phyloP scores from a whole-genome alignment of 2,113 vertebrate species.

The Pelusios castaneus region DNA sequence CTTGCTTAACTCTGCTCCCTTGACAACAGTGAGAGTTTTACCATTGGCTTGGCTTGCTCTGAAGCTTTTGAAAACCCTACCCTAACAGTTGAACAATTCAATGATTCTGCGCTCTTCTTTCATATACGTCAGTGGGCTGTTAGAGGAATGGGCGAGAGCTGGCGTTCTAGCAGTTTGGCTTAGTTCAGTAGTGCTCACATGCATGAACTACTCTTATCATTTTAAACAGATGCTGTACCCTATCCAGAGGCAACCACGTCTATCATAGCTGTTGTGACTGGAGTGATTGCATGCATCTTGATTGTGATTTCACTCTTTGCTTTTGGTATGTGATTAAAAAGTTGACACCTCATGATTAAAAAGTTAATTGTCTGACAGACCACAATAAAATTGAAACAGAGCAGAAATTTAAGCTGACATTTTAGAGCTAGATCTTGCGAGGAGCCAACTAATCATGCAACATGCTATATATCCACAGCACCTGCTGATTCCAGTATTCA shows the following conservation, averaged over 20 bases:
- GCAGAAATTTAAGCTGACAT: background rate
- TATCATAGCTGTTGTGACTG: slow-evolving; percentile 37
- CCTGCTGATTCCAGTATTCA: background rate
- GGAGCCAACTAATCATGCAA: background rate
- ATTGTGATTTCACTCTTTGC: slow-evolving; percentile 35
- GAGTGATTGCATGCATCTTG: slow-evolving; percentile 48
- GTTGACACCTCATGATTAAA: background rate
- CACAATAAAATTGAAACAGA: background rate
- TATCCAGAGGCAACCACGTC: slow-evolving; percentile 6
- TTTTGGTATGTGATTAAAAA: slow-evolving; percentile 69
- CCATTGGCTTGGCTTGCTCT: background rate
- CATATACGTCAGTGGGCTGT: background rate
- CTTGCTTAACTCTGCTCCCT: background rate
- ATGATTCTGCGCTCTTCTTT: background rate
- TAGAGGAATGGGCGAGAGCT: background rate
- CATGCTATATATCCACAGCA: background rate
- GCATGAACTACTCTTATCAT: background rate
- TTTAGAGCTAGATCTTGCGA: background rate
- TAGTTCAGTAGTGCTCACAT: accelerated
- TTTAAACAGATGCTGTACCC: slow-evolving; percentile 55
- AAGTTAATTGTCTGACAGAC: background rate
- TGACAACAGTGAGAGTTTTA: background rate
- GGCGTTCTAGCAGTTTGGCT: background rate
- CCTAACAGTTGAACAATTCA: background rate
- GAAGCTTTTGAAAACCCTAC: background rate